Evolutionary conservation across 2,888 invertebrate genomes (phyloP), one percentile per base, ranked within the genome.

Genomic region (Aphidoletes aphidimyza): DNA sequence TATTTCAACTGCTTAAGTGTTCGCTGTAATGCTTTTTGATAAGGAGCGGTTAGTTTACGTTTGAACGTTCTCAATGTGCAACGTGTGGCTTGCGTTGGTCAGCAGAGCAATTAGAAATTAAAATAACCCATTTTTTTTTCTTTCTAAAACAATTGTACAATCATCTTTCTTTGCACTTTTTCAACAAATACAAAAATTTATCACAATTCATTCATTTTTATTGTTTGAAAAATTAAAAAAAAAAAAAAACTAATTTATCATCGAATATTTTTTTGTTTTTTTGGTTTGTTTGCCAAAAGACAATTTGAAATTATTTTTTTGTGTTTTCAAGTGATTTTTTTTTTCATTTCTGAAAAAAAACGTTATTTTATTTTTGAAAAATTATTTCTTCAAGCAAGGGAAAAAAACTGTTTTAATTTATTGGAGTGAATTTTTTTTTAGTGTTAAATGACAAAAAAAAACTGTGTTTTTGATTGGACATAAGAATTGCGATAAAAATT

Each of bases 11-110:
- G 69, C 69, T 69, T 69, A 69, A 69, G 69, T 69, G 69, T 69
- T 69, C 69, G 69, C 69, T 69, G 69, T 69, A 69, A 69, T 69
- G 69, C 69, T 69, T 69, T 69, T 69, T 69, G 69, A 69, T 69
- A 69, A 69, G 69, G 69, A 69, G 69, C 69, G 69, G 69, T 69
- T 69, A 69, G 69, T 69, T 69, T 30, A 69, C 69, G 69, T 69
- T 69, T 69, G 69, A 69, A 69, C 69, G 69, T 69, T 69, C 69
- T 69, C 34, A 30, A 69, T 69, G 69, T 69, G 69, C 69, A 69
- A 69, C 69, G 69, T 69, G 69, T 69, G 69, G 69, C 69, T 69
- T 69, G 30, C 69, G 69, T 69, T 69, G 69, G 69, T 69, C 69
- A 69, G 69, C 54, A n/a, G 54, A 54, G 26, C 54, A 54, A 54